Conservation (phyloP, 2,797 vertebrate genomes). For the Atherinosoma microstoma region DNA sequence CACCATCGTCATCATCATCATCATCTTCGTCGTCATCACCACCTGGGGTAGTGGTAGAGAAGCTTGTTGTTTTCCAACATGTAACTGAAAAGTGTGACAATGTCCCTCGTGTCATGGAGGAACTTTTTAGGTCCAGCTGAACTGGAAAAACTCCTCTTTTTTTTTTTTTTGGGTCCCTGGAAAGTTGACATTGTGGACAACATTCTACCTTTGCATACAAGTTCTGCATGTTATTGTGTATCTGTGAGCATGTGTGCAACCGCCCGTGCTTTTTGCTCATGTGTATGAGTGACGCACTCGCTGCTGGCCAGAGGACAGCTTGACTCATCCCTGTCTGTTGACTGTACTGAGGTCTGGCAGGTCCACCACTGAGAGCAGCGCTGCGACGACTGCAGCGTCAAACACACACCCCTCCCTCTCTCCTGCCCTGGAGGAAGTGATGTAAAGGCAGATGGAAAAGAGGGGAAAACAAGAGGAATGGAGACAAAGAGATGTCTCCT, state of each 20-base stretch:
- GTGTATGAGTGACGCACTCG: conserved; percentile 69
- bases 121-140: not conserved
- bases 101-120: not conserved
- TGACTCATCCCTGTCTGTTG: conserved; percentile 77
- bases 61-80: not conserved
- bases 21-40: not conserved
- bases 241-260: conserved; percentile 10
- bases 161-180: not conserved
- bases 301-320: conserved; percentile 72
- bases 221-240: conserved; percentile 9
- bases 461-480: conserved; percentile 15
- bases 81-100: not conserved
- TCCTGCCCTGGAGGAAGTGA: conserved; percentile 52
- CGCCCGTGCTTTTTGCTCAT: conserved; percentile 29
- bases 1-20: not conserved
- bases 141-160: not conserved
- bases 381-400: conserved; percentile 47
- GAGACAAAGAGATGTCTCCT: not conserved
- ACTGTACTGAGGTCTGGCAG: conserved; percentile 74
- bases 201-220: not conserved
- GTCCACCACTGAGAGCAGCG: conserved; percentile 69
- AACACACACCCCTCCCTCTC: conserved; percentile 10
- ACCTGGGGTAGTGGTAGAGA: not conserved
- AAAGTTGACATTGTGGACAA: conserved; percentile 7
- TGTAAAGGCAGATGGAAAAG: conserved; percentile 40